phyloP scores from a whole-genome alignment of 23 tunicate genomes.

The Clavelina lepadiformis region DNA sequence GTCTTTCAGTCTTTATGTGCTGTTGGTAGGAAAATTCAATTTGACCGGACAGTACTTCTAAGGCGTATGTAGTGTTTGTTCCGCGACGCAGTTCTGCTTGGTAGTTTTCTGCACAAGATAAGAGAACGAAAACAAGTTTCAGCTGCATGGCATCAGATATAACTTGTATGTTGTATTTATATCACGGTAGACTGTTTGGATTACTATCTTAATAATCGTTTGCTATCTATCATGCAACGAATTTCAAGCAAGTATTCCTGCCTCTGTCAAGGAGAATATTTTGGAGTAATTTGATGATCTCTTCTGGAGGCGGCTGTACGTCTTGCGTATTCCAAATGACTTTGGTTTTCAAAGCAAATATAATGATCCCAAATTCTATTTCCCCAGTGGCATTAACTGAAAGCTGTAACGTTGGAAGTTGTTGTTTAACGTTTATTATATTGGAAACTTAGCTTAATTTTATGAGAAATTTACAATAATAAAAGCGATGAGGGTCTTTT shows the following conservation, averaged over 20 bases:
- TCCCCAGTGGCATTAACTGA: slow-evolving; percentile 52
- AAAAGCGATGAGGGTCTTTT: too few species aligned
- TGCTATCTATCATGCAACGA: too few species aligned
- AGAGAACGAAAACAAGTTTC: too few species aligned
- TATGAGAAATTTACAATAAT: slow-evolving; percentile 5
- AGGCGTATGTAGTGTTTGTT: background rate
- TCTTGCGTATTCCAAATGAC: slow-evolving; percentile 12
- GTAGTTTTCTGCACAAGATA: too few species aligned
- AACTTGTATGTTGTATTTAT: too few species aligned
- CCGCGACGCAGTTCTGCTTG: too few species aligned
- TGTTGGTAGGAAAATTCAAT: background rate
- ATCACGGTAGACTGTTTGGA: too few species aligned
- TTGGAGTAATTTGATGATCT: slow-evolving; percentile 15
- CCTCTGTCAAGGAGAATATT: slow-evolving; percentile 35
- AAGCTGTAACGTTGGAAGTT: slow-evolving; percentile 21
- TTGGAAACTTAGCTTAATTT: background rate
- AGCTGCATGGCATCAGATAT: too few species aligned
- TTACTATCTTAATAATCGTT: too few species aligned
- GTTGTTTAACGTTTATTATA: too few species aligned
- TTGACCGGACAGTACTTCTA: background rate
- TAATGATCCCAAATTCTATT: slow-evolving; percentile 43
- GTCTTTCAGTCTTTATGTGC: background rate
- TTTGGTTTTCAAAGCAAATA: slow-evolving; percentile 46
- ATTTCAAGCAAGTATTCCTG: too few species aligned
- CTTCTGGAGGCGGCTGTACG: slow-evolving; percentile 18